A percentile compares a stretch with the other conserved stretches of the same genome.
Evolutionary conservation across 2,888 invertebrate genomes (phyloP).

Genomic region (Sturmia bella): DNA sequence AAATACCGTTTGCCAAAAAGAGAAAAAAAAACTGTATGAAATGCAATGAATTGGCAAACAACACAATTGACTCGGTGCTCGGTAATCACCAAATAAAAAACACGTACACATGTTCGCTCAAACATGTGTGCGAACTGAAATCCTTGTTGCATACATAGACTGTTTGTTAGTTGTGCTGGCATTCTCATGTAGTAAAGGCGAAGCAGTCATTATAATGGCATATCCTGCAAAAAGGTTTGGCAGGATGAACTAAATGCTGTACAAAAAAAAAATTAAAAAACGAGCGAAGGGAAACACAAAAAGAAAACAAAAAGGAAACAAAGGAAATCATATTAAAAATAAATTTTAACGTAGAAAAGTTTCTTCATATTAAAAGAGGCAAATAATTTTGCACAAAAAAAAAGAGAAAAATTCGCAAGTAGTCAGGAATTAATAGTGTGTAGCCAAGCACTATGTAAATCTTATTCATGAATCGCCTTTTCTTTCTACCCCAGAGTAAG

Average conservation of each 20-base stretch:
- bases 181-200: constrained; percentile 50
- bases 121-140: neutral
- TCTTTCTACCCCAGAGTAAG: too few species aligned
- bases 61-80: constrained; percentile 62
- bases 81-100: constrained; percentile 57
- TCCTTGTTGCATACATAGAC: constrained; percentile 18
- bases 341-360: neutral
- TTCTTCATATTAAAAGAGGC: too few species aligned
- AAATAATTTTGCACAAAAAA: too few species aligned
- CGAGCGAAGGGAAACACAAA: constrained; percentile 25
- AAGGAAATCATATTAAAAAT: neutral
- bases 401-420: too few species aligned
- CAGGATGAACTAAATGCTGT: constrained; percentile 41
- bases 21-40: neutral
- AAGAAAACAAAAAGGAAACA: constrained; percentile 75
- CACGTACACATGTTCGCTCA: constrained; percentile 60
- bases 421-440: too few species aligned
- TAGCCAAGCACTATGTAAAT: too few species aligned
- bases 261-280: constrained; percentile 41
- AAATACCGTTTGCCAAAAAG: constrained; percentile 42
- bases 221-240: constrained; percentile 44
- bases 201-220: constrained; percentile 36
- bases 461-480: too few species aligned
- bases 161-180: neutral
- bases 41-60: constrained; percentile 70